Evolutionary conservation across 2,113 vertebrate species (phyloP), one percentile per base, ranked within the genome.

Genomic region (Sebastes fasciatus): DNA sequence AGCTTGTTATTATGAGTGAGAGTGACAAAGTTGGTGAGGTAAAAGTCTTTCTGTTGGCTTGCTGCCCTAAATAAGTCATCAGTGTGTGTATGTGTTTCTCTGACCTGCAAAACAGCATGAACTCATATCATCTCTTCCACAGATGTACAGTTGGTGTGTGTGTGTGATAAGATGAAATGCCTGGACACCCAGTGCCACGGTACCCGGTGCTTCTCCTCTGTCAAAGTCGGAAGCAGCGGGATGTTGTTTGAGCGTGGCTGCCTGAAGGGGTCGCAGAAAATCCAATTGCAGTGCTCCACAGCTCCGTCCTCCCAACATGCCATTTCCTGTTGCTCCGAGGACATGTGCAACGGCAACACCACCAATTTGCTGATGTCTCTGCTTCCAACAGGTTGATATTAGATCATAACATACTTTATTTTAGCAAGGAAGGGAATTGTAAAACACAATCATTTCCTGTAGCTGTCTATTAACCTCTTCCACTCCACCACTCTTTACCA

Each of bases 301-400:
- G 60, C 94, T 10, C 91, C 92, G 0, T 94, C 94, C 8, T 73
- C 74, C 83, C 91, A 87, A 63, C 92, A 94, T 6, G 93, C 90
- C 75, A 91, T 96, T 45, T 80, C 83, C 71, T 96, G 95, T 93
- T 96, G 95, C 58, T 86, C 93, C 5, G 77, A 87, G 57, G 74
- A 94, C 81, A 93, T 94, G 92, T 96, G 95, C 90, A 96, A 96
- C 71, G 17, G 80, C 91, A 96, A 96, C 86, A 83, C 85, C 64
- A 95, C 83, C 69, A 77, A 83, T 52, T 77, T 77, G 0, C 88
- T 96, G 54, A 89, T 91, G 85, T 83, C 88, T 55, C 84, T 92
- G 46, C 92, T 96, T 60, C 91, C 82, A 8, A 91, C 90, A 77
- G 92, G 94, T 94, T 54, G 10, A 40, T 11, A 23, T 26, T 10